Evolutionary conservation across 2,113 vertebrate genomes (phyloP), one percentile per base, ranked within the genome.

Genomic region (Regulus satrapa): DNA sequence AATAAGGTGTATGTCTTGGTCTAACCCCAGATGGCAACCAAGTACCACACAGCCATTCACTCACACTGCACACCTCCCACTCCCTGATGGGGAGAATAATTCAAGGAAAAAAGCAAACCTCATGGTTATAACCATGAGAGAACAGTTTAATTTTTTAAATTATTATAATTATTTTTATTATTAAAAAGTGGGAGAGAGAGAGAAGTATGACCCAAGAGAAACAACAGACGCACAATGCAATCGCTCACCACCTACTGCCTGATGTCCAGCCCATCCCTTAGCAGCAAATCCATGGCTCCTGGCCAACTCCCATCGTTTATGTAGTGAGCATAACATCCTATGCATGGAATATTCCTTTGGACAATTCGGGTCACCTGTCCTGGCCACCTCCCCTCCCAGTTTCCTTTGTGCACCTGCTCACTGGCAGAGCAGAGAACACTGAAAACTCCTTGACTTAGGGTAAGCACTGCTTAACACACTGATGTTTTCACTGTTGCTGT

Each of bases 271-370:
- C 23, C 15, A 19, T 17, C 15, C 51, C 28, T 28, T 3, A 51
- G 26, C 3, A 73, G 51, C 26, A 66, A 58, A 58, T 73, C 68
- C 32, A 43, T 4, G 10, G 32, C 36, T 80, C 38, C 67, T 9
- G 15, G 6, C 18, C 52, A 81, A 14, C 8, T 12, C 23, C 7
- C 1, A 4, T 18, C 0, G 0, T 45, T 51, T 29, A 56, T 5
- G 58, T 0, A 51, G 52, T 12, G 12, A 66, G 12, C 28, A 45
- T 38, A 23, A 58, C 16, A 58, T 38, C 21, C 67, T 17, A 2
- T 3, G 32, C 12, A 66, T 16, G 38, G 45, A 88, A 51, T 32
- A 74, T 9, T 28, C 32, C 32, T 56, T 18, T 58, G 26, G 43
- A 21, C 51, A 73, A 2, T 24, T 43, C 2, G 0, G 8, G 18